phyloP scores from a whole-genome alignment of 2,113 vertebrate species.

The Pomatostomus ruficeps region DNA sequence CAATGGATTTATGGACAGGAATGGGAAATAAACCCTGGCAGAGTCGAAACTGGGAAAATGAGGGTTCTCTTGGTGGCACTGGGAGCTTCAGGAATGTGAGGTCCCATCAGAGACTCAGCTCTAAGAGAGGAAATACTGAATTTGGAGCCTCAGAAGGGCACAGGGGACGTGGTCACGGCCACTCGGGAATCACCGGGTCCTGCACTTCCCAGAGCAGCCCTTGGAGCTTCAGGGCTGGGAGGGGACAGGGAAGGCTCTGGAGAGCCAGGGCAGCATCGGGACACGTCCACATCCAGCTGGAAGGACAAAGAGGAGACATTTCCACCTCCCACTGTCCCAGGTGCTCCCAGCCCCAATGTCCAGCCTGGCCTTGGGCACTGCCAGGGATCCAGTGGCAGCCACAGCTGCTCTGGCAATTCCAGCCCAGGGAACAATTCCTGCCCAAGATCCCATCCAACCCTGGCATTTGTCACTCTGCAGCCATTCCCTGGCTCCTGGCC shows the following conservation, averaged over 20 bases:
- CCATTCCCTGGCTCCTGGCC: not conserved
- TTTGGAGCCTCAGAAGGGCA: not conserved
- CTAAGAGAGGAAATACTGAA: not conserved
- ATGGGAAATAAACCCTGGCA: not conserved
- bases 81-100: not conserved
- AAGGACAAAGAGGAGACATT: not conserved
- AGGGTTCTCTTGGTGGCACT: not conserved
- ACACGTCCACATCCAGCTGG: not conserved
- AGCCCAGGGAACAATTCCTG: not conserved
- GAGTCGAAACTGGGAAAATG: not conserved
- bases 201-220: not conserved
- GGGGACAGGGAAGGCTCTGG: not conserved
- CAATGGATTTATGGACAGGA: not conserved
- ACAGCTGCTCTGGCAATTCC: not conserved
- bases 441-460: not conserved
- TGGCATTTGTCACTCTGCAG: not conserved
- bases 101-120: not conserved
- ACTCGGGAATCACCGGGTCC: fast-evolving
- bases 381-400: not conserved
- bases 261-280: fast-evolving
- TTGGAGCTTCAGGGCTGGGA: not conserved
- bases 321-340: not conserved
- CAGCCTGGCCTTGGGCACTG: not conserved
- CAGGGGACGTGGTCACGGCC: fast-evolving
- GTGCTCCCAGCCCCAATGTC: not conserved